Percentiles rank a stretch among this genome's conserved stretches.
phyloP scores from a whole-genome alignment of 2,113 vertebrate species.

The Scophthalmus maximus region DNA sequence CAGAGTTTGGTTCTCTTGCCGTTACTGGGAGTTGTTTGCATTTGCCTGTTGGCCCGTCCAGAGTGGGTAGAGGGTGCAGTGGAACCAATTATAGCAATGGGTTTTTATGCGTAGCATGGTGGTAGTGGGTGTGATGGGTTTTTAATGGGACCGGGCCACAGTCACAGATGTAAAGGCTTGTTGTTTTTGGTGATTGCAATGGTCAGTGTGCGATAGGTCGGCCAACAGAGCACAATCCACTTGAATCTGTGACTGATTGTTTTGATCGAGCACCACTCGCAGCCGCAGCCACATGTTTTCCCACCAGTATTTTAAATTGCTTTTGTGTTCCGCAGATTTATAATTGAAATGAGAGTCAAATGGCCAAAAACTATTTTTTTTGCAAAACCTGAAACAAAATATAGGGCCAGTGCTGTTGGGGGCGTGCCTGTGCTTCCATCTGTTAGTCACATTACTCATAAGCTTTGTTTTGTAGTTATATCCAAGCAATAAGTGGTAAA shows the following conservation, averaged over 20 bases:
- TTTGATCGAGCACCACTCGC: conserved; percentile 52
- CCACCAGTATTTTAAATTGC: conserved; percentile 47
- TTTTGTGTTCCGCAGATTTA: conserved; percentile 47
- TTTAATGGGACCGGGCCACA: conserved; percentile 70
- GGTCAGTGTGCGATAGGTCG: conserved; percentile 50
- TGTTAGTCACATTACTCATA: conserved; percentile 34
- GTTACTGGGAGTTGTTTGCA: conserved; percentile 53
- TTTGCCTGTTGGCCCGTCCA: conserved; percentile 58
- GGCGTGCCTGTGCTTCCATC: conserved; percentile 35
- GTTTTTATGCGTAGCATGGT: conserved; percentile 65
- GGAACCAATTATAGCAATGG: conserved; percentile 78
- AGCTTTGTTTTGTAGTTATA: conserved; percentile 38
- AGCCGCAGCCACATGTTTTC: conserved; percentile 34
- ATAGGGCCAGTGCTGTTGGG: conserved; percentile 22
- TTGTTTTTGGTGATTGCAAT: conserved; percentile 67
- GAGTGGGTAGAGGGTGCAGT: conserved; percentile 62
- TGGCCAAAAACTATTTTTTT: conserved; percentile 11
- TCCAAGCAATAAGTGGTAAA: conserved; percentile 30
- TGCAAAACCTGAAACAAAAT: conserved; percentile 15
- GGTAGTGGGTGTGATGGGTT: conserved; percentile 67
- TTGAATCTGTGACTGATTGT: conserved; percentile 51
- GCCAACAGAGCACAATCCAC: conserved; percentile 30
- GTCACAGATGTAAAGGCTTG: conserved; percentile 67
- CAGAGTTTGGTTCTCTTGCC: conserved; percentile 47
- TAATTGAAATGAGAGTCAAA: conserved; percentile 44